These are phyloP conservation scores for Patella caerulea DNA, from an alignment of 2,888 invertebrate genomes.

Conservation along the genomic window DNA sequence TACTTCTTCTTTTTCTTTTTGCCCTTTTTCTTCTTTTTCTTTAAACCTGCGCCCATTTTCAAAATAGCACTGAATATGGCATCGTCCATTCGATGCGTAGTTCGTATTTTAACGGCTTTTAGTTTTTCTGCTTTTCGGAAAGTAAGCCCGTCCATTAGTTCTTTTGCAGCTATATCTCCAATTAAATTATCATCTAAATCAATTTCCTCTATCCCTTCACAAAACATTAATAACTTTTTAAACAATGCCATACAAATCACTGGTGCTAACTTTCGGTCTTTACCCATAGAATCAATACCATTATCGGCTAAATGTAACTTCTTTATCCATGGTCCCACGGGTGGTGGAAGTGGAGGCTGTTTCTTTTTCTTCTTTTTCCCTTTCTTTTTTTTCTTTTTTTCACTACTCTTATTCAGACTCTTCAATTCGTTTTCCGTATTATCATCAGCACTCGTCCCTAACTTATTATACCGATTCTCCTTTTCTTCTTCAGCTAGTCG, in stretches of 20 bases:
- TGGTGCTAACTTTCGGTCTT: constrained; percentile 61
- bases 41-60: constrained; percentile 67
- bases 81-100: constrained; percentile 65
- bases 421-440: constrained; percentile 18
- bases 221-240: constrained; percentile 65
- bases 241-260: constrained; percentile 65
- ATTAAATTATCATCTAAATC: constrained; percentile 70
- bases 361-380: constrained; percentile 68
- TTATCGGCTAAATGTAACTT: constrained; percentile 71
- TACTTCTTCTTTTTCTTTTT: constrained; percentile 38
- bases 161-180: constrained; percentile 67
- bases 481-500: constrained; percentile 52
- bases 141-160: constrained; percentile 64
- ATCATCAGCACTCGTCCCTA: constrained; percentile 21
- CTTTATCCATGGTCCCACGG: constrained; percentile 68
- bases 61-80: constrained; percentile 66
- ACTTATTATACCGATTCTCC: constrained; percentile 31
- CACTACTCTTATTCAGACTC: constrained; percentile 33
- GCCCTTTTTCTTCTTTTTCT: constrained; percentile 67
- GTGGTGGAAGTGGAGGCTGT: constrained; percentile 61
- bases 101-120: constrained; percentile 61
- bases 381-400: constrained; percentile 59
- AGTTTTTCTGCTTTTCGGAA: constrained; percentile 67
- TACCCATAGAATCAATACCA: constrained; percentile 65
- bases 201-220: constrained; percentile 65